Base-by-base conservation (phyloP, 2,113 vertebrate species). In the Brevimyrus niger region DNA sequence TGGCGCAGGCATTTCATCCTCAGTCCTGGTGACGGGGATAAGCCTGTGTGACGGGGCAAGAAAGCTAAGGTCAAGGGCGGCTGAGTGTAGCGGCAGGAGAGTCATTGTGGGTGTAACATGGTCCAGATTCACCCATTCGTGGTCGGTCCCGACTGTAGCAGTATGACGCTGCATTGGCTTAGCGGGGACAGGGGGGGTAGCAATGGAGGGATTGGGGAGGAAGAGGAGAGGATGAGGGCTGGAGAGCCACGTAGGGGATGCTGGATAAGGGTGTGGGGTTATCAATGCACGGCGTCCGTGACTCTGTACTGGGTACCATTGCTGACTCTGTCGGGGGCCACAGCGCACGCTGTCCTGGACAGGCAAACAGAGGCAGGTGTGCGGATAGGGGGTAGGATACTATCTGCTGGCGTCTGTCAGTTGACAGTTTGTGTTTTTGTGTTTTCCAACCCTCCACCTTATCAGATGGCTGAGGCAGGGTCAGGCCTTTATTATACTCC, bases 261-360 rank as follows among this genome's bases (percentile, higher is more conserved):
- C 90, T 89, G 44, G 35, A 1, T 15, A 48, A 90, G 92, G 94
- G 94, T 95, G 95, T 1, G 94, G 95, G 92, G 91, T 85, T 93
- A 95, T 96, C 94, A 94, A 93, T 94, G 95, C 94, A 94, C 94
- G 93, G 94, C 93, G 93, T 95, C 92, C 92, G 88, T 1, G 94
- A 94, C 93, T 95, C 92, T 94, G 38, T 44, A 94, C 92, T 96
- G 96, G 95, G 96, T 94, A 73, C 92, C 94, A 91, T 91, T 89
- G 95, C 97, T 96, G 91, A 97, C 96, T 95, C 94, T 94, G 95
- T 96, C 96, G 95, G 94, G 88, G 94, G 93, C 94, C 93, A 93
- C 93, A 94, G 95, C 95, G 96, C 95, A 94, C 94, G 92, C 96
- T 95, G 96, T 94, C 95, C 94, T 94, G 92, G 94, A 46, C 21